Evolutionary conservation across 2,113 vertebrate species (phyloP).

Genomic region (Butorides virescens): DNA sequence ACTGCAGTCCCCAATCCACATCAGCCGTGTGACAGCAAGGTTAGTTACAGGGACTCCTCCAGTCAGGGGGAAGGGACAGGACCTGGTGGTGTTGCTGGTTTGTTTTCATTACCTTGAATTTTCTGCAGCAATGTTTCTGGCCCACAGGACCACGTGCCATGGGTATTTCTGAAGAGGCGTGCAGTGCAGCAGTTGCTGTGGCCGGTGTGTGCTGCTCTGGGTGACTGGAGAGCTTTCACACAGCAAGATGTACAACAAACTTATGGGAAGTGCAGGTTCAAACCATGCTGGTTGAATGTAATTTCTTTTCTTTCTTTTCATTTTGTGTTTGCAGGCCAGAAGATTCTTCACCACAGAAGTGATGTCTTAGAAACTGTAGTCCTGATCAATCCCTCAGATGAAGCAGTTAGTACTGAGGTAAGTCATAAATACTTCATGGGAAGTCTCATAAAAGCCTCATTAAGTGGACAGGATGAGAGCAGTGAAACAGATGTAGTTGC

Average conservation of each 20-base stretch:
- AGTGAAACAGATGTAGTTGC: background rate
- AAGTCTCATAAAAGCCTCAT: background rate
- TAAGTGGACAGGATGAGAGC: background rate
- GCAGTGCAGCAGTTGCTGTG: background rate
- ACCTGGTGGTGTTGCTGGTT: background rate
- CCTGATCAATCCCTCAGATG: constrained; percentile 95
- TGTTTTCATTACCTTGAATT: background rate
- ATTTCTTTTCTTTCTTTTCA: background rate
- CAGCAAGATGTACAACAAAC: background rate
- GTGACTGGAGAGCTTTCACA: background rate
- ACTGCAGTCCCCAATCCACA: background rate
- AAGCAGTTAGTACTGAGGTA: constrained; percentile 95
- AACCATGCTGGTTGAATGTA: background rate
- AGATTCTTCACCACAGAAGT: constrained; percentile 95
- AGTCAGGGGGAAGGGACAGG: background rate
- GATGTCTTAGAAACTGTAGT: constrained; percentile 92
- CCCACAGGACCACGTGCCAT: background rate
- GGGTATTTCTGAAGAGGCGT: background rate
- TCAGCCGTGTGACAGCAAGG: background rate
- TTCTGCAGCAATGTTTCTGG: background rate
- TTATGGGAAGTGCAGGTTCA: background rate
- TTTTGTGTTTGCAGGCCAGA: constrained; percentile 82
- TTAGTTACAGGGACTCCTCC: background rate
- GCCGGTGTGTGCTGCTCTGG: background rate
- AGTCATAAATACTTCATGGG: background rate